phyloP scores from a whole-genome alignment of 1,140 invertebrate species.

The Drosophila prosaltans region DNA sequence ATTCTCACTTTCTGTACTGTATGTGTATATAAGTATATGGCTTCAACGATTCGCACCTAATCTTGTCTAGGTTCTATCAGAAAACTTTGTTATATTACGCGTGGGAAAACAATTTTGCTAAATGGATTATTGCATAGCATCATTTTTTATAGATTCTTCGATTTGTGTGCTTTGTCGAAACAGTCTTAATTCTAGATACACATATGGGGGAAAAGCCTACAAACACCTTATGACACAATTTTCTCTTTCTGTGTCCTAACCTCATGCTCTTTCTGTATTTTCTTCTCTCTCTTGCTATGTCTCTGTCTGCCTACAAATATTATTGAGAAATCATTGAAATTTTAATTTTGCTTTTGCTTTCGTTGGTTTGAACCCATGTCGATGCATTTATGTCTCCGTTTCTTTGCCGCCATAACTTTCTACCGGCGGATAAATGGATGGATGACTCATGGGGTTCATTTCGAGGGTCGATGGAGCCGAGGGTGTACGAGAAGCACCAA shows the following conservation, averaged over 20 bases:
- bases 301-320: conserved; percentile 68
- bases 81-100: conserved; percentile 33
- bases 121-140: conserved; percentile 30
- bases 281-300: conserved; percentile 18
- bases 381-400: conserved; percentile 88
- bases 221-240: conserved; percentile 17
- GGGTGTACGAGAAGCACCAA: conserved; percentile 88
- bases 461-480: conserved; percentile 92
- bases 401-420: conserved; percentile 90
- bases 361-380: neutral
- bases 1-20: neutral
- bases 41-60: conserved; percentile 16
- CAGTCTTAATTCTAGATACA: conserved; percentile 52
- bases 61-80: conserved; percentile 22
- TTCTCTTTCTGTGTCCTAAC: conserved; percentile 16
- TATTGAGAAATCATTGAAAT: conserved; percentile 82
- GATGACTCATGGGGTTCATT: conserved; percentile 88
- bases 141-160: conserved; percentile 26
- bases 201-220: conserved; percentile 40
- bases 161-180: conserved; percentile 32
- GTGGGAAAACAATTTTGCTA: conserved; percentile 46
- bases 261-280: conserved; percentile 33
- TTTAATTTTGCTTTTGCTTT: conserved; percentile 44
- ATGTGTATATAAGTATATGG: conserved; percentile 27
- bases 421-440: conserved; percentile 87